Evolutionary conservation across 2,113 vertebrate species (phyloP).

Genomic region (Sturnus vulgaris): DNA sequence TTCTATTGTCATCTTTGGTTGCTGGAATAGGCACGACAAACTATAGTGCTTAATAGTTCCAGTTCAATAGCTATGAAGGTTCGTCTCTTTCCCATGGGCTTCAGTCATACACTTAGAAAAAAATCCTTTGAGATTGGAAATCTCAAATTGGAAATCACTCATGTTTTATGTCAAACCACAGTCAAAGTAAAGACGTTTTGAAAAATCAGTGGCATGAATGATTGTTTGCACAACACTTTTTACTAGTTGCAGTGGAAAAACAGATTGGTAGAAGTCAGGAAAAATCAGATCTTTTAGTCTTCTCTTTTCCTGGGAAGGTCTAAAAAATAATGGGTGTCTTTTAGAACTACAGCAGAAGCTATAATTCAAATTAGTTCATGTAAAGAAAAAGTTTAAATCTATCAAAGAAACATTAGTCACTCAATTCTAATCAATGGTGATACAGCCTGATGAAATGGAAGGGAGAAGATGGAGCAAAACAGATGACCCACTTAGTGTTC

Average conservation of each 20-base stretch:
- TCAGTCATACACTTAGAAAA: not conserved
- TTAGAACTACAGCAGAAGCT: not conserved
- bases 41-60: not conserved
- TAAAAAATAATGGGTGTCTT: not conserved
- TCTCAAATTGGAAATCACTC: not conserved
- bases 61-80: not conserved
- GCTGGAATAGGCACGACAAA: not conserved
- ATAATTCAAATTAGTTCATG: not conserved
- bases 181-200: not conserved
- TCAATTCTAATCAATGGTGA: not conserved
- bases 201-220: not conserved
- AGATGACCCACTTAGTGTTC: not conserved
- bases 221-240: not conserved
- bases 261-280: not conserved
- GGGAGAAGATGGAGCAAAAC: not conserved
- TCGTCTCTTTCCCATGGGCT: not conserved
- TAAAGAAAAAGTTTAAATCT: not conserved
- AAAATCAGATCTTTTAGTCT: not conserved
- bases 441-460: not conserved
- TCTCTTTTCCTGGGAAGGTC: not conserved
- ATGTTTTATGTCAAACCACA: not conserved
- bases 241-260: not conserved
- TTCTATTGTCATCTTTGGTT: not conserved
- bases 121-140: not conserved
- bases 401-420: not conserved